phyloP scores from a whole-genome alignment of 2,113 vertebrate genomes.

The Zosterops pallidus region DNA sequence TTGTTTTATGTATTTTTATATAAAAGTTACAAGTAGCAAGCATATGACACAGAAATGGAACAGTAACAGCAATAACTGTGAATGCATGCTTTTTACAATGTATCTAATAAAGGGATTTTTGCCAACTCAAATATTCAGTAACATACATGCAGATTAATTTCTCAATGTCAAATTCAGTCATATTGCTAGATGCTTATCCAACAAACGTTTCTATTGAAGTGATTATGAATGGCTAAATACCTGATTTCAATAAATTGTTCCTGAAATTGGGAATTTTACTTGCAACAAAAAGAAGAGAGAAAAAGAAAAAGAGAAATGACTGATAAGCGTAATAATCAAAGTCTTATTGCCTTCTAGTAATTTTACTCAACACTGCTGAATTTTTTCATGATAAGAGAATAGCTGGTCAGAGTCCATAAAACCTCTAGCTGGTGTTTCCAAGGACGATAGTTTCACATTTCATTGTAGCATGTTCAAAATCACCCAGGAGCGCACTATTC shows the following conservation, averaged over 20 bases:
- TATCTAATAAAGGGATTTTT: slow-evolving; percentile 69
- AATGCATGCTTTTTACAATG: slow-evolving; percentile 85
- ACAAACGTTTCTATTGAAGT: slow-evolving; percentile 64
- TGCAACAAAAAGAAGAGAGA: slow-evolving; percentile 36
- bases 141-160: slow-evolving; percentile 76
- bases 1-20: slow-evolving; percentile 79
- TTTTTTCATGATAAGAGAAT: slow-evolving; percentile 60
- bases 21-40: slow-evolving; percentile 82
- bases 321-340: slow-evolving; percentile 49
- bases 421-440: slow-evolving; percentile 87
- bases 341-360: slow-evolving; percentile 75
- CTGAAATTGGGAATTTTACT: slow-evolving; percentile 72
- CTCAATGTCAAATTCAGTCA: slow-evolving; percentile 68
- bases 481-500: slow-evolving; percentile 88
- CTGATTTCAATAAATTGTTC: slow-evolving; percentile 72
- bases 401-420: slow-evolving; percentile 77
- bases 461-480: slow-evolving; percentile 85
- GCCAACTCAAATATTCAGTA: slow-evolving; percentile 73
- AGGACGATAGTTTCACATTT: slow-evolving; percentile 82
- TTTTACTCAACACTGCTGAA: slow-evolving; percentile 65
- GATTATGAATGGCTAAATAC: slow-evolving; percentile 64
- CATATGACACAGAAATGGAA: slow-evolving; percentile 79
- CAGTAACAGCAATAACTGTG: slow-evolving; percentile 70
- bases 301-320: slow-evolving; percentile 64
- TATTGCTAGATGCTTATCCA: slow-evolving; percentile 72